Conservation (phyloP, 2,797 vertebrate species). For the Siniperca undulata region DNA sequence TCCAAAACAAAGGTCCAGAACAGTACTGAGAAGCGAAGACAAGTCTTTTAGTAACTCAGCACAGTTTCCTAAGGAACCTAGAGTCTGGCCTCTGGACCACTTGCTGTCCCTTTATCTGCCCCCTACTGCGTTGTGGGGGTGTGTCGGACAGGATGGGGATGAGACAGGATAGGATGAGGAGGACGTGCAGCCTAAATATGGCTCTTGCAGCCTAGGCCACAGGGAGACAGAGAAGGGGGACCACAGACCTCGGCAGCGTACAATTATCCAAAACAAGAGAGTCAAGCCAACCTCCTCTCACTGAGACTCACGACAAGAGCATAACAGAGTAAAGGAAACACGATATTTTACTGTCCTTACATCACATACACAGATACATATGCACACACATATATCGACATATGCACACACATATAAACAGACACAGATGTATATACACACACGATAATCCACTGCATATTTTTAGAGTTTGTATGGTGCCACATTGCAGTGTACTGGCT, state of each 20-base stretch:
- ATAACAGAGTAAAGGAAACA: slow-evolving; percentile 67
- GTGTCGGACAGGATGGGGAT: slow-evolving; percentile 73
- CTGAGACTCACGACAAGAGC: slow-evolving; percentile 80
- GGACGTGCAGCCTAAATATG: slow-evolving; percentile 86
- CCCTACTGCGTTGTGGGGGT: slow-evolving; percentile 50
- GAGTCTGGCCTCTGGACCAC: slow-evolving; percentile 35
- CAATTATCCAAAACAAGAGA: slow-evolving; percentile 90
- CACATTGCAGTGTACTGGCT: slow-evolving; percentile 12
- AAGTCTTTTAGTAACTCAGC: background rate
- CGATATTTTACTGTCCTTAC: slow-evolving; percentile 68
- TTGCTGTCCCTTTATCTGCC: slow-evolving; percentile 49
- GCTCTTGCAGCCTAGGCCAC: slow-evolving; percentile 84
- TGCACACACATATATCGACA: slow-evolving; percentile 17
- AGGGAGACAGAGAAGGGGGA: slow-evolving; percentile 87
- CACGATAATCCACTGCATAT: slow-evolving; percentile 15
- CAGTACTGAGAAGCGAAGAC: slow-evolving; percentile 17
- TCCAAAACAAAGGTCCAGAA: slow-evolving; percentile 45
- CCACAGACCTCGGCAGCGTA: slow-evolving; percentile 86
- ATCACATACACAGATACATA: slow-evolving; percentile 49
- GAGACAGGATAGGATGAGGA: slow-evolving; percentile 81
- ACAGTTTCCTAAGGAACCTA: slow-evolving; percentile 30
- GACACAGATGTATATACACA: slow-evolving; percentile 12
- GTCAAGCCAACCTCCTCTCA: slow-evolving; percentile 85
- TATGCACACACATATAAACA: slow-evolving; percentile 37
- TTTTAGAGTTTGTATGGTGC: slow-evolving; percentile 17